Evolutionary conservation across 2,888 invertebrate genomes (phyloP), one percentile per base, ranked within the genome.

Genomic region (Ypsolopha sequella): DNA sequence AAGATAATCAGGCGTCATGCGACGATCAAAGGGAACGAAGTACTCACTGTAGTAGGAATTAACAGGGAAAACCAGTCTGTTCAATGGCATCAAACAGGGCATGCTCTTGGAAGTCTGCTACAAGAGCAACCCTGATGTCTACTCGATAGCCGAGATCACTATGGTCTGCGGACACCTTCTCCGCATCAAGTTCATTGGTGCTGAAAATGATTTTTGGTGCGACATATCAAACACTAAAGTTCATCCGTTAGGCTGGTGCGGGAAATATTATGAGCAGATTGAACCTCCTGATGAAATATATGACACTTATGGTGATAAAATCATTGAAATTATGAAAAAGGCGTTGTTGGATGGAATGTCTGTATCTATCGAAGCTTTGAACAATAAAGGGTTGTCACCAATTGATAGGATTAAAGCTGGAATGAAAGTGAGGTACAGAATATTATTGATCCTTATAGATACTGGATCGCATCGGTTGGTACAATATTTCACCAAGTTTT

Each of bases 371-470:
- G 89, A 90, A 61, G 88, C 89, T 52, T 64, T 90, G 53, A 78
- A 75, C 46, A 76, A 90, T 73, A 89, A 89, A 60, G 89, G 88
- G 0, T 66, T 89, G 53, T 89, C 89, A 14, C 88, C 90, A 47
- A 88, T 89, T 51, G 90, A 90, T 60, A 87, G 89, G 60, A 91
- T 93, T 56, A 91, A 91, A 65, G 80, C 86, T 58, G 91, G 90
- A n/a, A 92, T 92, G 91, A 90, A 90, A 63, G 85, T 93, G 92
- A 92, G 71, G 87, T 92, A 10, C 90, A 91, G 69, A 90, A 91
- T 66, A 65, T 80, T 14, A 66, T 88, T 34, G 88, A 90, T 67
- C 92, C 92, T 0, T 88, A 38, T 38, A 10, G 8, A 8, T 38
- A 11, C 13, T 43, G 13, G 24, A 9, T 14, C 4, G 24, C 43